Conservation (phyloP, 1,140 invertebrate species). For the Lepidostoma basale region DNA sequence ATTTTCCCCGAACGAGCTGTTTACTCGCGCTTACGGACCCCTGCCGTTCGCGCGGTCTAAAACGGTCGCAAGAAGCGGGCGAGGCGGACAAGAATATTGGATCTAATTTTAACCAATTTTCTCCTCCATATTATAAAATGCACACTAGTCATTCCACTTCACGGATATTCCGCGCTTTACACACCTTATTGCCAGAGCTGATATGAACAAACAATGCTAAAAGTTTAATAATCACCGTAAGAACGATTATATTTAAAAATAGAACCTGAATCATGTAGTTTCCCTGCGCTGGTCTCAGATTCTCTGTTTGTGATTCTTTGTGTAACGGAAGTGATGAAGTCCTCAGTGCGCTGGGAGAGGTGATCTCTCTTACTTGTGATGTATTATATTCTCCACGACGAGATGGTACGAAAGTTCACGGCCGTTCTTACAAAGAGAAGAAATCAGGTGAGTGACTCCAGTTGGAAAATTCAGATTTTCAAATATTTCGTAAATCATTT, state of each 20-base stretch:
- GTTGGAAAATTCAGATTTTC: too few relatives aligned
- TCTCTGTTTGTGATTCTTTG: conserved; percentile 4
- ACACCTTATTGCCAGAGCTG: background rate
- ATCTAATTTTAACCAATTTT: conserved; percentile 37
- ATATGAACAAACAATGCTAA: background rate
- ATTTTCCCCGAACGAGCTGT: background rate
- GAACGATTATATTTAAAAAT: conserved; percentile 6
- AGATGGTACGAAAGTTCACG: too few relatives aligned
- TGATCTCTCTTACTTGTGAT: background rate
- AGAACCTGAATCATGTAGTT: conserved; percentile 18
- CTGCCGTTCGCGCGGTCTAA: conserved; percentile 25
- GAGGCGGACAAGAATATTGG: conserved; percentile 23
- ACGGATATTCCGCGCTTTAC: background rate
- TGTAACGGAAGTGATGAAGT: conserved; percentile 13
- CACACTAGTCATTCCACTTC: conserved; percentile 20
- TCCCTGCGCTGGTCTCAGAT: background rate
- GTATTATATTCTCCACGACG: background rate
- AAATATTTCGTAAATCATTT: too few relatives aligned
- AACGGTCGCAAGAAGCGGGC: conserved; percentile 27
- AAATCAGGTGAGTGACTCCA: too few relatives aligned
- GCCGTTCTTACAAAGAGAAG: background rate
- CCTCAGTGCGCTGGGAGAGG: background rate
- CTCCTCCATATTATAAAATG: conserved; percentile 21
- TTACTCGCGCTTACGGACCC: background rate
- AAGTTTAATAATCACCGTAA: background rate